Evolutionary conservation across 1,140 invertebrate species (phyloP).

Genomic region (Augochlora pura): DNA sequence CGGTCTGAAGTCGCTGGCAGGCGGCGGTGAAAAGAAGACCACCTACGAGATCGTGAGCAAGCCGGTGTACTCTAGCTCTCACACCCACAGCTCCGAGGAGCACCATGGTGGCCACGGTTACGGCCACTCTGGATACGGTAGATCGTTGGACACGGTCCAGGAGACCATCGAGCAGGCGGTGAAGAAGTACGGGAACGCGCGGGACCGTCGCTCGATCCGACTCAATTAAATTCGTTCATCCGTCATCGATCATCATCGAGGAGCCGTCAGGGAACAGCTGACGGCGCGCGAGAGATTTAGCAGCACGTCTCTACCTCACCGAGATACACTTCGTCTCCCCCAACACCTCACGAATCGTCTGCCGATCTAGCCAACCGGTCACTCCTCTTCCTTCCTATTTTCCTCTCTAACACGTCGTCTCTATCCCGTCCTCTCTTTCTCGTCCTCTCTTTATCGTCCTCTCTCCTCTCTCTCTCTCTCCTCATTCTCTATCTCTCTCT

Average conservation of each 20-base stretch:
- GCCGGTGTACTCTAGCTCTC: slow-evolving; percentile 86
- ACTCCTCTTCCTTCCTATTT: neutral
- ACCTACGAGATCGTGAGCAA: slow-evolving; percentile 92
- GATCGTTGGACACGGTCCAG: slow-evolving; percentile 79
- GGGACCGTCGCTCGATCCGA: slow-evolving; percentile 69
- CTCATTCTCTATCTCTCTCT: no score
- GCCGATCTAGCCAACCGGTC: neutral
- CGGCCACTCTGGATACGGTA: slow-evolving; percentile 81
- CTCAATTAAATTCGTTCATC: slow-evolving; percentile 43
- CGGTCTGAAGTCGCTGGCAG: slow-evolving; percentile 86
- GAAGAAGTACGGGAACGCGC: slow-evolving; percentile 75
- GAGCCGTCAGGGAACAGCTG: slow-evolving; percentile 4
- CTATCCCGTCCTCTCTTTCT: no score
- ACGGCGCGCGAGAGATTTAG: slow-evolving; percentile 42
- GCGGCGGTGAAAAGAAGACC: slow-evolving; percentile 86
- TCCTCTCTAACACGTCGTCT: no score
- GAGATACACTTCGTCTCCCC: slow-evolving; percentile 16
- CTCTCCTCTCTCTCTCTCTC: neutral
- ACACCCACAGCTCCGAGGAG: slow-evolving; percentile 87
- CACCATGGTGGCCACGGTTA: slow-evolving; percentile 81
- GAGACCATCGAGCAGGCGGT: slow-evolving; percentile 73
- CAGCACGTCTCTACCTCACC: slow-evolving; percentile 64
- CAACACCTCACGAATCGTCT: slow-evolving; percentile 17
- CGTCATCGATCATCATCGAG: neutral
- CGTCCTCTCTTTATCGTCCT: no score